Conservation (phyloP, 2,888 invertebrate species). For the Merodon equestris region DNA sequence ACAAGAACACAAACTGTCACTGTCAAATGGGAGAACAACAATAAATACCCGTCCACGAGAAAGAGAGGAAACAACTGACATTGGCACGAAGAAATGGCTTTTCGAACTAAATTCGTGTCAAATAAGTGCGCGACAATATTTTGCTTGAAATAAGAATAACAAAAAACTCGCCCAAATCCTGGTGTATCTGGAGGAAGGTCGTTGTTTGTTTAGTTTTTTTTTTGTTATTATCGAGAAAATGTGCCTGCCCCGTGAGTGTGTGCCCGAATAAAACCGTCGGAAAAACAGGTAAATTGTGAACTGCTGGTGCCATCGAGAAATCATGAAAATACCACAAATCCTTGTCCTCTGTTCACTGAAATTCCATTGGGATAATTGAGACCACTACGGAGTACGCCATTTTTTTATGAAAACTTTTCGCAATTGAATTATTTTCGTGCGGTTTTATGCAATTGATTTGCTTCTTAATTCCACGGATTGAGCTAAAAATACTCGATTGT, state of each 20-base stretch:
- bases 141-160: constrained; percentile 57
- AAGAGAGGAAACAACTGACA: constrained; percentile 31
- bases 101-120: constrained; percentile 60
- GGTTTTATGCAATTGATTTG: constrained; percentile 23
- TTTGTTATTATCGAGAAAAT: constrained; percentile 41
- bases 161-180: constrained; percentile 29
- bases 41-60: constrained; percentile 18
- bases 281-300: constrained; percentile 37
- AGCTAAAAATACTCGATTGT: constrained; percentile 4
- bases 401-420: constrained; percentile 46
- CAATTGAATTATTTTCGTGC: neutral
- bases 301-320: neutral
- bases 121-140: constrained; percentile 64
- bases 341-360: constrained; percentile 42
- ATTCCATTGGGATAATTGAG: constrained; percentile 58
- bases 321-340: constrained; percentile 37
- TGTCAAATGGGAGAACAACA: constrained; percentile 36
- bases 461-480: too few relatives aligned
- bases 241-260: constrained; percentile 47
- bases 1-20: constrained; percentile 34
- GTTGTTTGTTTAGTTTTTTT: constrained; percentile 34
- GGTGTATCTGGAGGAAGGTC: constrained; percentile 1
- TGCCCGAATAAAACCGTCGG: constrained; percentile 33
- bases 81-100: constrained; percentile 35
- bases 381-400: constrained; percentile 51